phyloP scores from a whole-genome alignment of 2,888 invertebrate species.

The Agrochola macilenta region DNA sequence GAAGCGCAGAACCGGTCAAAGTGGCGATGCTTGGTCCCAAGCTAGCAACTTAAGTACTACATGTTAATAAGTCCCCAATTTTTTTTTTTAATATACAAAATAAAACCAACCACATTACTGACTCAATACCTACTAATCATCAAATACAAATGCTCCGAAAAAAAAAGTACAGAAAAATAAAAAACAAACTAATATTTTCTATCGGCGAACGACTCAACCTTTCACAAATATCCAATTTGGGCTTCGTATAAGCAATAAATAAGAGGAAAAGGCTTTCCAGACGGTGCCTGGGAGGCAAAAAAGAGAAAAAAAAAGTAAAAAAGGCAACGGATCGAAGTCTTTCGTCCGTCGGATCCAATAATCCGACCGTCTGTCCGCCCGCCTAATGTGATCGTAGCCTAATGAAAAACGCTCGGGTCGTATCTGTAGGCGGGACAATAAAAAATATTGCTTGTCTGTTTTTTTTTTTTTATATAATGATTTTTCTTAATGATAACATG shows the following conservation, averaged over 20 bases:
- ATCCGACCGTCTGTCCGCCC: constrained; percentile 89
- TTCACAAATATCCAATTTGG: constrained; percentile 90
- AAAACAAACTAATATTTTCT: constrained; percentile 80
- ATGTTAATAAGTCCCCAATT: no score
- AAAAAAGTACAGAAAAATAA: constrained; percentile 63
- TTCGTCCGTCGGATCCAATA: constrained; percentile 91
- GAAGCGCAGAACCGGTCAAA: no score
- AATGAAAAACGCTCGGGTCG: constrained; percentile 86
- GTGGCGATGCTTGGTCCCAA: no score
- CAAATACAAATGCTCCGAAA: constrained; percentile 57
- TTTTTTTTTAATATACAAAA: neutral
- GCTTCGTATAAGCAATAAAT: constrained; percentile 90
- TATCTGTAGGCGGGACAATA: constrained; percentile 72
- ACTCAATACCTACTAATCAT: constrained; percentile 35
- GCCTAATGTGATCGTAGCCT: constrained; percentile 90
- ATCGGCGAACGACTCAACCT: constrained; percentile 85
- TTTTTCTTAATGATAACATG: neutral
- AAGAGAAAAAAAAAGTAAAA: constrained; percentile 78
- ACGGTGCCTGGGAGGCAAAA: constrained; percentile 81
- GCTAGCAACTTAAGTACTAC: no score
- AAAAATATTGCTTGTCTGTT: neutral
- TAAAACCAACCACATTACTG: constrained; percentile 19
- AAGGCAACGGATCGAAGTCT: constrained; percentile 89
- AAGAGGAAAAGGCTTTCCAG: constrained; percentile 90
- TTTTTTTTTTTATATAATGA: neutral